Percentiles rank a stretch among this genome's conserved stretches.
Evolutionary conservation across 2,888 invertebrate species (phyloP).

Genomic region (Tetheella fluctuosa): DNA sequence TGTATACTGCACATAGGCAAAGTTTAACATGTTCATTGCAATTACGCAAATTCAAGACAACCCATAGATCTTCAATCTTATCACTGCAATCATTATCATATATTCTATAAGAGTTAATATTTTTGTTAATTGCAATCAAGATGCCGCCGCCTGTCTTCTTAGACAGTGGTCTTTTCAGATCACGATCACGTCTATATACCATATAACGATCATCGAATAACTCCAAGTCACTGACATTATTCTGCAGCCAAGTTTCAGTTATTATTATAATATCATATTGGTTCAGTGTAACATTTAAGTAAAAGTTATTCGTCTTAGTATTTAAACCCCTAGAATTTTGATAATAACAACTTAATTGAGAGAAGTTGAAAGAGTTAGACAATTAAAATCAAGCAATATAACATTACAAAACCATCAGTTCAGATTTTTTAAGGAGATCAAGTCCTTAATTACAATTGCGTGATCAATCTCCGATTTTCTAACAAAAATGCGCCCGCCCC

Average conservation of each 20-base stretch:
- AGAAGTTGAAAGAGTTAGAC: no score
- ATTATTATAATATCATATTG: background rate
- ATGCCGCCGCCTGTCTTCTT: background rate
- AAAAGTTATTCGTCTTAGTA: background rate
- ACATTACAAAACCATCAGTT: no score
- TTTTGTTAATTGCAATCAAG: background rate
- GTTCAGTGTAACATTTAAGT: background rate
- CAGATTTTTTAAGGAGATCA: no score
- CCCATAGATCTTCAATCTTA: background rate
- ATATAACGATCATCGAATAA: background rate
- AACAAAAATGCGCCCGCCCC: no score
- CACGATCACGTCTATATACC: background rate
- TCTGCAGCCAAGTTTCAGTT: background rate
- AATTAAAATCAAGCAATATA: no score
- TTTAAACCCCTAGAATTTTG: background rate
- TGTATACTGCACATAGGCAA: background rate
- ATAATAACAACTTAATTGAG: background rate
- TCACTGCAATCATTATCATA: background rate
- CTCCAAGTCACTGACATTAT: background rate
- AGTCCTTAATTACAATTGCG: no score
- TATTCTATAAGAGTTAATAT: background rate
- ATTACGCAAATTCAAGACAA: background rate
- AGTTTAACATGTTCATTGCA: background rate
- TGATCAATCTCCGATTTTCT: no score
- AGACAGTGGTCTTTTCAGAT: background rate